Evolutionary conservation across 2,797 vertebrate species (phyloP).

Genomic region (Rhinella marina): DNA sequence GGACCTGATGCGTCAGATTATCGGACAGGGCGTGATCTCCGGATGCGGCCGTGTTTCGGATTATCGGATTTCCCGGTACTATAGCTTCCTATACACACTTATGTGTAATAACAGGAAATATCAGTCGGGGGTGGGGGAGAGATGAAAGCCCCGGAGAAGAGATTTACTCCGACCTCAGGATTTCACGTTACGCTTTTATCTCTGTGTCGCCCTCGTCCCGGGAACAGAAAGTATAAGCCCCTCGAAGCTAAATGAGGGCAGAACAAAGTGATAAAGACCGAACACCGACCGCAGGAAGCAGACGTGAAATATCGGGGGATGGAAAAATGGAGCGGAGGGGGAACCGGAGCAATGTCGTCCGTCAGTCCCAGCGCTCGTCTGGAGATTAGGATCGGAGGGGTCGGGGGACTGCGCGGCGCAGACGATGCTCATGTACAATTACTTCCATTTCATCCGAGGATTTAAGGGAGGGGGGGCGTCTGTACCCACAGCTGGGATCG

Average conservation of each 20-base stretch:
- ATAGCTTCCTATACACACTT: no score
- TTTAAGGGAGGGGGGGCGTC: not conserved
- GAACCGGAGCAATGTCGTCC: not conserved
- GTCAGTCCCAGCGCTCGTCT: no score
- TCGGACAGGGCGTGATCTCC: no score
- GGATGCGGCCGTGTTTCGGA: no score
- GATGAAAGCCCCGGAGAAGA: not conserved
- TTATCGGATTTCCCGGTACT: no score
- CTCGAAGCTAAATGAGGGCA: conserved; percentile 26
- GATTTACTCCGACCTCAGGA: not conserved
- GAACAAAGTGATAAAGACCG: not conserved
- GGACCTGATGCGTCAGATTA: no score
- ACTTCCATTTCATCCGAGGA: not conserved
- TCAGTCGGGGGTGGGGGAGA: not conserved
- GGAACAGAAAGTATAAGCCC: not conserved
- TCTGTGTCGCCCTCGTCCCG: not conserved
- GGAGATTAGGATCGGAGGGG: conserved; percentile 8
- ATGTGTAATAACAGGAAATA: not conserved
- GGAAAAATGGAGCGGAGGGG: not conserved
- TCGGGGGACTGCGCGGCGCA: not conserved
- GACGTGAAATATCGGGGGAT: not conserved
- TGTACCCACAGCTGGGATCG: conserved; percentile 26
- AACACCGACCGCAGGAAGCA: not conserved
- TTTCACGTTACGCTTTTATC: conserved; percentile 40
- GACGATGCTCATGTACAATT: conserved; percentile 3